Evolutionary conservation across 2,113 vertebrate species (phyloP), one percentile per base, ranked within the genome.

Genomic region (Cochlearius cochlearius): DNA sequence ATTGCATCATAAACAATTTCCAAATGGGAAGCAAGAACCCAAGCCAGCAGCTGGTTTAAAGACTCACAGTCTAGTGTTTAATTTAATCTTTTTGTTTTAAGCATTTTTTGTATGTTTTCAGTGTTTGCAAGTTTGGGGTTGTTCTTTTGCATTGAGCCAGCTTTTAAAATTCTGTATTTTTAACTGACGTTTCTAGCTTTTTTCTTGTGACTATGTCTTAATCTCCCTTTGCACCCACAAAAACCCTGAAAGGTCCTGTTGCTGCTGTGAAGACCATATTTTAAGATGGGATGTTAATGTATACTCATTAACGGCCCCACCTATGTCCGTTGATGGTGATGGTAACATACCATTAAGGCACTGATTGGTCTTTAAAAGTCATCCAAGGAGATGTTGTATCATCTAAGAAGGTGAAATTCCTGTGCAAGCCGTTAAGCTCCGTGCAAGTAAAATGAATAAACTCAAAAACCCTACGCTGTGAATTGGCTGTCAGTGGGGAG

Each of bases 321-420:
- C 15, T 49, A 2, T 21, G 13, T 68, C 29, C 0, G 0, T 14
- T 66, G 25, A 22, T 82, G 1, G 2, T 41, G 66, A 27, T 1
- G 5, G 34, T 43, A 15, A n/a, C 11, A 5, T n/a, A 36, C 17
- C 62, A 30, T 5, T 59, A 9, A 43, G 52, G 60, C 19, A 56
- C 16, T 76, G 11, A 21, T 1, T 49, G 55, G 9, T 82, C 8
- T 82, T 38, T 56, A 38, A 21, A 10, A 69, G 53, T 43, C 49
- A n/a, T 58, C 7, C 69, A 58, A 43, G 58, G 19, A 53, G 36
- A 78, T 74, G 52, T 55, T 63, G 14, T 30, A 7, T 82, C 78
- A 39, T 17, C 45, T n/a, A 62, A 39, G 41, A 29, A 74, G 7
- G 0, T 86, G 36, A 73, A 72, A 59, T 39, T 50, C 16, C 52